Base-by-base conservation (phyloP, 2,888 invertebrate species). In the Melipona bicolor region DNA sequence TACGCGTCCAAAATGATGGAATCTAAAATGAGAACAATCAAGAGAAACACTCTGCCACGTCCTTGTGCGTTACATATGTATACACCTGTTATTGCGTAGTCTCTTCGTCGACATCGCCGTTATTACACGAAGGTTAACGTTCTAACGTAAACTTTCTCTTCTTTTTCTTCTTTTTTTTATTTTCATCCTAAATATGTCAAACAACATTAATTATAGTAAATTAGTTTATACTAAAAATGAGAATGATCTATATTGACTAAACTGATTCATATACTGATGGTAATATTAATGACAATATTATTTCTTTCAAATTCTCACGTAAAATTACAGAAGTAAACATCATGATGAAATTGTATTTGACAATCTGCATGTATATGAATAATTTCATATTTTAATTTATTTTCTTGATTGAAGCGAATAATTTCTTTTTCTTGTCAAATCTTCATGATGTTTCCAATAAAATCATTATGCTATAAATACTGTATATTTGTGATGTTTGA, bases 91-190 rank as follows among this genome's bases (percentile, higher is more conserved):
- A 52, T 59, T 61, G 59, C 75, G 56, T 32, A 76, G 64, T 68
- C 62, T 73, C 74, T 77, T 70, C 36, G 32, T 59, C 64, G 62
- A 50, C 64, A n/a, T 54, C 27, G 76, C 79, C 73, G 73, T 76
- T 84, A 65, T 77, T 76, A 69, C 65, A 68, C 52, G 71, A 79
- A 84, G 69, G 79, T 84, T 65, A 62, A 70, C 49, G 56, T 64
- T 79, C 71, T 84, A 84, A 32, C 79, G 75, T 76, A 72, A 77
- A 84, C 76, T 79, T 73, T 79, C 72, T 68, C 52, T 36, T 43
- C 11, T n/a, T 56, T 54, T 56, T 74, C 70, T 70, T 19, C 36
- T 19, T 71, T 49, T 24, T 21, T 27, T 56, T 15, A 15, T n/a
- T n/a, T 15, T 15, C n/a, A 19, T 69, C n/a, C 15, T 19, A 27